Conservation (phyloP, 2,888 invertebrate genomes). For the Epinotia brunnichana region DNA sequence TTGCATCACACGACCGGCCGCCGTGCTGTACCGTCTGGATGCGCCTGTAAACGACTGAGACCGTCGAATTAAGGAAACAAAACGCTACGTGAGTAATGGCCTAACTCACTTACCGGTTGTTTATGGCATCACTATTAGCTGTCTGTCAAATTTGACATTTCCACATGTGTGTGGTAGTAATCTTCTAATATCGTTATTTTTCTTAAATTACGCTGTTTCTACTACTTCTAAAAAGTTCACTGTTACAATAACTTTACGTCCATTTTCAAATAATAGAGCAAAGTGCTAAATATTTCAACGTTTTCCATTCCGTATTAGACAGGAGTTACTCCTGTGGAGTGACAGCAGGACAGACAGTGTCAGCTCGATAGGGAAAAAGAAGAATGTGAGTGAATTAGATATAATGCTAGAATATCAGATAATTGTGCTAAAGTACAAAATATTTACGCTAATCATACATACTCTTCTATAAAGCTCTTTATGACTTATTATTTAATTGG, state of each 20-base stretch:
- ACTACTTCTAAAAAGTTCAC: not conserved
- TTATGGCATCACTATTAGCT: not conserved
- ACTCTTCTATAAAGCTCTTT: not conserved
- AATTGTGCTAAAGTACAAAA: constrained; percentile 31
- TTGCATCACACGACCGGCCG: too few relatives aligned
- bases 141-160: constrained; percentile 20
- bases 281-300: not conserved
- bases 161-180: not conserved
- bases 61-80: too few relatives aligned
- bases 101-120: not conserved
- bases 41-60: too few relatives aligned
- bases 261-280: not conserved
- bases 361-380: constrained; percentile 18
- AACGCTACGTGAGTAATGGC: not conserved
- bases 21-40: too few relatives aligned
- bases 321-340: too few relatives aligned
- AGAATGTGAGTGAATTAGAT: constrained; percentile 23
- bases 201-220: not conserved
- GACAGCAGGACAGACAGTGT: not conserved
- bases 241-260: not conserved
- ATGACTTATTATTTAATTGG: constrained; percentile 5
- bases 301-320: not conserved
- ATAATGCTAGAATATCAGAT: constrained; percentile 35
- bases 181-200: constrained; percentile 1
- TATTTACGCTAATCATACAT: constrained; percentile 11